Evolutionary conservation across 35 echinoderm and acorn worm species (phyloP).

Genomic region (Anneissia japonica): DNA sequence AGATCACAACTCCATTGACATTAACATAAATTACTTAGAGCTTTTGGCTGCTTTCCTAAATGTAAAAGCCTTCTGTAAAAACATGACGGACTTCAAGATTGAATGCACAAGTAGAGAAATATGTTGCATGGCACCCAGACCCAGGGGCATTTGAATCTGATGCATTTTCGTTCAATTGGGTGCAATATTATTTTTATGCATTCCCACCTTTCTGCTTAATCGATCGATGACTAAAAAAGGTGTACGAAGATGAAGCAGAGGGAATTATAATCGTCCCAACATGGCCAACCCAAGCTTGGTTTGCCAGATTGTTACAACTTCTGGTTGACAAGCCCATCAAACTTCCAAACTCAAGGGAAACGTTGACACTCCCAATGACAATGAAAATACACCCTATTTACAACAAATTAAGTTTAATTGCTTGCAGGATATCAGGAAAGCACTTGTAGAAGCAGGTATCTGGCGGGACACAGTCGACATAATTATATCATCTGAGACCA

Average conservation of each 20-base stretch:
- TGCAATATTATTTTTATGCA: constrained; percentile 21
- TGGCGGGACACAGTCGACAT: too few species aligned
- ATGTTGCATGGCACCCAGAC: constrained; percentile 52
- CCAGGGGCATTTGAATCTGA: constrained; percentile 27
- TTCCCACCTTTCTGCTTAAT: constrained; percentile 48
- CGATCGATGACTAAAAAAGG: constrained; percentile 3
- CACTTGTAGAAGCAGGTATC: too few species aligned
- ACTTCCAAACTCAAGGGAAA: background rate
- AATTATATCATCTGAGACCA: too few species aligned
- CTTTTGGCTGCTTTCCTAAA: background rate
- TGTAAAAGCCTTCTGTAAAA: background rate
- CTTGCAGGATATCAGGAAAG: too few species aligned
- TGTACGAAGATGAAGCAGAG: constrained; percentile 22
- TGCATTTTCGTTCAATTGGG: constrained; percentile 55
- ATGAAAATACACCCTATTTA: background rate
- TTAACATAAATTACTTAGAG: background rate
- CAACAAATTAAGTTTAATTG: background rate
- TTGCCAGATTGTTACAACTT: background rate
- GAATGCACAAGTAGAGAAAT: constrained; percentile 31
- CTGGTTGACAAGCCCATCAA: constrained; percentile 9
- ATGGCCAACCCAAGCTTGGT: constrained; percentile 52
- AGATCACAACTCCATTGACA: background rate
- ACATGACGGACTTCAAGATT: constrained; percentile 44
- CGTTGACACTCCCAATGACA: background rate
- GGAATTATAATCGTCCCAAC: constrained; percentile 32